These are phyloP conservation scores for Candoia aspera DNA, from an alignment of 2,113 vertebrate genomes.

Conservation along the genomic window DNA sequence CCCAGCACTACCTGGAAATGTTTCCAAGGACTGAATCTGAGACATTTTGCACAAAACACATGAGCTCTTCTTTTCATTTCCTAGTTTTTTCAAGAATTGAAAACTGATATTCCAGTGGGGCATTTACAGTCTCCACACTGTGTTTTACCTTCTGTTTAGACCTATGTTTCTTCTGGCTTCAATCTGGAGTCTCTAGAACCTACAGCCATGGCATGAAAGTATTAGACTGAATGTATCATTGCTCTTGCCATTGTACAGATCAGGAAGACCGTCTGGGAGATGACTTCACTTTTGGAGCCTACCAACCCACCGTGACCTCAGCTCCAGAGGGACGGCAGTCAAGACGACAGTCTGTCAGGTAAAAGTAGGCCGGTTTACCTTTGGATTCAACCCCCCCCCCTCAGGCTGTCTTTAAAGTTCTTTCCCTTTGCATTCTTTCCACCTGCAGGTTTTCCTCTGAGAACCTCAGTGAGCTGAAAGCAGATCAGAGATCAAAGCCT, in stretches of 20 bases:
- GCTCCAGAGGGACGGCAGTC: conserved; percentile 71
- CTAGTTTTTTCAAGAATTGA: neutral
- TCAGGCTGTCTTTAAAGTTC: neutral
- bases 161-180: neutral
- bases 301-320: conserved; percentile 81
- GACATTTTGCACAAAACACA: neutral
- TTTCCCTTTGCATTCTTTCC: neutral
- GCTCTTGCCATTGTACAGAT: conserved; percentile 57
- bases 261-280: conserved; percentile 64
- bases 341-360: conserved; percentile 83
- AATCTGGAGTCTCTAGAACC: neutral
- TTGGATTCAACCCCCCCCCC: fast-evolving
- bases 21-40: neutral
- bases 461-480: conserved; percentile 61
- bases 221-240: neutral
- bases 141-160: neutral
- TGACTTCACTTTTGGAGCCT: conserved; percentile 82
- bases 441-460: conserved; percentile 81
- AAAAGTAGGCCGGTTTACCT: neutral
- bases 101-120: neutral
- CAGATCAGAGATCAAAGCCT: conserved; percentile 71
- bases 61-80: neutral
- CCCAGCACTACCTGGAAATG: neutral
- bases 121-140: neutral
- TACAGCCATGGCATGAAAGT: neutral